Percentiles rank a stretch among this genome's conserved stretches.
phyloP scores from a whole-genome alignment of 2,113 vertebrate species.

The Catagonus wagneri region DNA sequence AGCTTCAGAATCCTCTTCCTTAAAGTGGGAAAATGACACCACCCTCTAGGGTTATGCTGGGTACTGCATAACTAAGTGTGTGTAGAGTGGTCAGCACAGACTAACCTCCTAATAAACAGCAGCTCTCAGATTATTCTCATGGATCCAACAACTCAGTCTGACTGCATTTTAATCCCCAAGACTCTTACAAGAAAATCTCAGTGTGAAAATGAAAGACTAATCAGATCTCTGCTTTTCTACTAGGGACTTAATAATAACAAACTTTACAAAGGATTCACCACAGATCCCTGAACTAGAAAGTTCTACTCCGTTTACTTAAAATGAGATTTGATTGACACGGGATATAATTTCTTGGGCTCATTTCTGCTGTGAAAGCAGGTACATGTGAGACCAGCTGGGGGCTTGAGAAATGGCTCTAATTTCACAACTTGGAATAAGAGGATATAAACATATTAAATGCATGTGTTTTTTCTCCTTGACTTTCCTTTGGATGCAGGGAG shows the following conservation, averaged over 20 bases:
- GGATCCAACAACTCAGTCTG: not conserved
- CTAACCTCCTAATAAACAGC: not conserved
- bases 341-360: constrained; percentile 25
- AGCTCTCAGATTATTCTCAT: not conserved
- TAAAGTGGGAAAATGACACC: not conserved
- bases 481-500: not conserved
- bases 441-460: not conserved
- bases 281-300: constrained; percentile 57
- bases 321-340: constrained; percentile 62
- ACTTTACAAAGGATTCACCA: constrained; percentile 53
- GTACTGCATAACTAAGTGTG: not conserved
- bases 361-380: constrained; percentile 28
- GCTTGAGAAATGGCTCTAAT: constrained; percentile 29
- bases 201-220: constrained; percentile 49
- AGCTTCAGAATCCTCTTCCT: not conserved
- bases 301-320: constrained; percentile 48
- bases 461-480: not conserved
- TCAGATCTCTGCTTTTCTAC: constrained; percentile 30
- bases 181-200: constrained; percentile 18
- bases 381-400: not conserved
- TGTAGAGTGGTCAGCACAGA: not conserved
- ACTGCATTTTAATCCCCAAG: not conserved
- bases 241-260: constrained; percentile 23
- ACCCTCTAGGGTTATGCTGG: not conserved
- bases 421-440: constrained; percentile 33